Base-by-base conservation (phyloP, 1,140 invertebrate genomes). In the Pinna nobilis region DNA sequence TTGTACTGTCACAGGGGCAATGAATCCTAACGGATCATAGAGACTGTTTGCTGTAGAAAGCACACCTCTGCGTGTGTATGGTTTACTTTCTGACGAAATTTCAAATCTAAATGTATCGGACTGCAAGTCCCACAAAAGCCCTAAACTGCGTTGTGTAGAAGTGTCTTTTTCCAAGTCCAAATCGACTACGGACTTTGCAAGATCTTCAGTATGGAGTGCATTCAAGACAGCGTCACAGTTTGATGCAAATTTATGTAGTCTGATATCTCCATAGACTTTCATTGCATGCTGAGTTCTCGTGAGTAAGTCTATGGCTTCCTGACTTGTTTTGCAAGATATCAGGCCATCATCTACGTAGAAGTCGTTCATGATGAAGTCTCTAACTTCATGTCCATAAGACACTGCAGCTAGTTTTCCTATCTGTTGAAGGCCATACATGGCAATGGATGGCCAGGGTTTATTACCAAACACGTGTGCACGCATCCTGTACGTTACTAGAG, bases 281-380 rank as follows among this genome's bases (percentile, higher is more conserved):
- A 76, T 44, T 7, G 67, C 49, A 20, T 70, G 23, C 41, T 70
- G 37, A 15, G 63, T 74, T 41, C 53, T 49, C 28, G 35, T 70
- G 30, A 66, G n/a, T 15, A 73, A 20, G 61, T 57, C 25, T 13
- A 70, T 57, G n/a, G 60, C 50, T 23, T 63, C 37, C 18, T 65
- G 3, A 20, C 32, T 51, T 18, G 66, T 20, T 32, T 50, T 23
- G 30, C 53, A 57, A 66, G 71, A 69, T 51, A 20, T 65, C 15
- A 74, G 50, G 1, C 57, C 65, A 44, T 74, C 76, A 60, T 77
- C 76, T 20, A 73, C 57, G 39, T 77, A 74, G 60, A 77, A 74
- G 20, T 68, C 4, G 11, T 61, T 65, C 9, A 33, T 59, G 25
- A 72, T 72, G 33, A 59, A 72, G 2, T 53, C 25, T 39, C 57